These are phyloP conservation scores for Cyanoderma ruficeps DNA, from an alignment of 2,113 vertebrate species.

Conservation along the genomic window DNA sequence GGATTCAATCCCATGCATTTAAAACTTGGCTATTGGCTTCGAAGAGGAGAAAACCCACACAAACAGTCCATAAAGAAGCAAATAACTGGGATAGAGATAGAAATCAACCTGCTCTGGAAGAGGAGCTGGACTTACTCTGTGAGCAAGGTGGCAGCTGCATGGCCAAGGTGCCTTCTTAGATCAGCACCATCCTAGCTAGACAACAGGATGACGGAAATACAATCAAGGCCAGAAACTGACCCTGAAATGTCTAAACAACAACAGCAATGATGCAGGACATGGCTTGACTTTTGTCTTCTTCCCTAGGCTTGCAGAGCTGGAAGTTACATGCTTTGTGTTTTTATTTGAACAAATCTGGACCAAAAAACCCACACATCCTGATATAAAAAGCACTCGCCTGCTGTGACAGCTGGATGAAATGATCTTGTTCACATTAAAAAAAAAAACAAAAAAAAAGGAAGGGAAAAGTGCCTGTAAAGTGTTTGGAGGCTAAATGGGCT, in stretches of 20 bases:
- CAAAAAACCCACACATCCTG: neutral
- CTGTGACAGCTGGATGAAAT: constrained; percentile 36
- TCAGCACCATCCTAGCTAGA: neutral
- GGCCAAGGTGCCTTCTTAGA: neutral
- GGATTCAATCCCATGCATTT: neutral
- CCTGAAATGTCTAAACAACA: constrained; percentile 1
- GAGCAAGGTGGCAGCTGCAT: neutral
- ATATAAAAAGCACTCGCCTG: neutral
- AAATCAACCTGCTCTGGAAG: neutral
- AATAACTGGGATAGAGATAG: neutral
- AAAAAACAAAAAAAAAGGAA: neutral
- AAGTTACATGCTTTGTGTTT: neutral
- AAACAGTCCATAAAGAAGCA: neutral
- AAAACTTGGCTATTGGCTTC: neutral
- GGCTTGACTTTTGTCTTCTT: neutral
- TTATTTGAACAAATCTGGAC: neutral
- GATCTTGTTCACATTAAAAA: neutral
- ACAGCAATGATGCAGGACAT: neutral
- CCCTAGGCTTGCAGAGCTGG: neutral
- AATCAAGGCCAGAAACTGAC: neutral
- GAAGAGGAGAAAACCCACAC: neutral
- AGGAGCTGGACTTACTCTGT: neutral
- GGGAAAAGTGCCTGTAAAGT: neutral
- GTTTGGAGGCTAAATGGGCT: neutral
- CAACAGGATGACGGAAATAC: neutral